Evolutionary conservation across 2,113 vertebrate genomes (phyloP).

Genomic region (Strix uralensis): DNA sequence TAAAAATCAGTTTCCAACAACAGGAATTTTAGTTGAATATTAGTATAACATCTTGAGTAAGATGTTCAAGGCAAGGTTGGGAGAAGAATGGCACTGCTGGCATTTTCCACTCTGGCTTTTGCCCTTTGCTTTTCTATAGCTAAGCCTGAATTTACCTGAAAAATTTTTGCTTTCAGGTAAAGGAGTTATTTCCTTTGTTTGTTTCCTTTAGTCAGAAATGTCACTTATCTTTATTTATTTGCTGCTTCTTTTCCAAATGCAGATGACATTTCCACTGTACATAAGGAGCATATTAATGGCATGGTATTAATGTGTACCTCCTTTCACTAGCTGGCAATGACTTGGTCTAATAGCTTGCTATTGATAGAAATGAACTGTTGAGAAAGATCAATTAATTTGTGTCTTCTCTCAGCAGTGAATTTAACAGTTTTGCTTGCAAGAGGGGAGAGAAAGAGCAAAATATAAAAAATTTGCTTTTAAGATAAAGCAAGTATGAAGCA

Average conservation of each 20-base stretch:
- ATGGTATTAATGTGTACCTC: not conserved
- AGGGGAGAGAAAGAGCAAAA: not conserved
- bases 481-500: not conserved
- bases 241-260: not conserved
- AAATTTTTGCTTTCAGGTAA: not conserved
- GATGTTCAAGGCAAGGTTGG: not conserved
- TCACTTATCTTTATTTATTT: not conserved
- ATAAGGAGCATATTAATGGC: not conserved
- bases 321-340: not conserved
- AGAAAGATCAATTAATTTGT: not conserved
- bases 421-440: not conserved
- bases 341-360: not conserved
- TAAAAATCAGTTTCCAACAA: not conserved
- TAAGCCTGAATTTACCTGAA: not conserved
- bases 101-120: not conserved
- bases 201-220: not conserved
- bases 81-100: not conserved
- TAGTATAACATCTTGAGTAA: not conserved
- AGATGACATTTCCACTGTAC: not conserved
- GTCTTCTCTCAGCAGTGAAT: not conserved
- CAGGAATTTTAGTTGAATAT: not conserved
- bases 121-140: not conserved
- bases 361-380: not conserved
- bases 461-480: not conserved
- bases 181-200: not conserved